phyloP scores from a whole-genome alignment of 2,888 invertebrate species.

The Periphyllus acericola region DNA sequence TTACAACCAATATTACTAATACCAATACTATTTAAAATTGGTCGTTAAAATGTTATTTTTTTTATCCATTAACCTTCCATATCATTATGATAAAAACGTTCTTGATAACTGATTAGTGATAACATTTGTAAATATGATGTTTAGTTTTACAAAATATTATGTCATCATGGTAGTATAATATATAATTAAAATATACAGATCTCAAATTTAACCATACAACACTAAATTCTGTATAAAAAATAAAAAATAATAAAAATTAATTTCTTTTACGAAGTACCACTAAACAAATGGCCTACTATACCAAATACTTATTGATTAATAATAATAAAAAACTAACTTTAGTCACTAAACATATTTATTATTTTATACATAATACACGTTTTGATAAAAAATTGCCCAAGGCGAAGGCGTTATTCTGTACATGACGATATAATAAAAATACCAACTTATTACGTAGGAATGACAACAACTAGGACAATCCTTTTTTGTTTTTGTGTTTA shows the following conservation, averaged over 20 bases:
- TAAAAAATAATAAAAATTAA: too few species aligned
- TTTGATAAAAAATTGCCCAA: neutral
- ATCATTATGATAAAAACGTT: neutral
- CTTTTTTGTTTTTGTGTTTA: neutral
- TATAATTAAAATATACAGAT: neutral
- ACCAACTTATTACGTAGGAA: neutral
- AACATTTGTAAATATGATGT: neutral
- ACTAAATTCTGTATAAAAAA: too few species aligned
- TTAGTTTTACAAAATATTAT: neutral
- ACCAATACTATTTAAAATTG: conserved; percentile 9
- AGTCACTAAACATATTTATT: neutral
- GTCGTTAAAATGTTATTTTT: conserved; percentile 30
- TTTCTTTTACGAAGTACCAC: too few species aligned
- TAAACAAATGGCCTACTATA: too few species aligned
- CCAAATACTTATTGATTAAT: too few species aligned
- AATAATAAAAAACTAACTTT: too few species aligned
- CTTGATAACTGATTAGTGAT: too few species aligned
- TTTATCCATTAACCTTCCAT: neutral
- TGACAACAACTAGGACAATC: neutral
- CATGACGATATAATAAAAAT: neutral
- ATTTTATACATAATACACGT: neutral
- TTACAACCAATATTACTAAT: too few species aligned
- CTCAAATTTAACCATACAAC: neutral
- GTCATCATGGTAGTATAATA: too few species aligned
- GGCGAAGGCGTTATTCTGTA: neutral